Conservation (phyloP, 2,888 invertebrate species). For the Azorinus chamasolen region DNA sequence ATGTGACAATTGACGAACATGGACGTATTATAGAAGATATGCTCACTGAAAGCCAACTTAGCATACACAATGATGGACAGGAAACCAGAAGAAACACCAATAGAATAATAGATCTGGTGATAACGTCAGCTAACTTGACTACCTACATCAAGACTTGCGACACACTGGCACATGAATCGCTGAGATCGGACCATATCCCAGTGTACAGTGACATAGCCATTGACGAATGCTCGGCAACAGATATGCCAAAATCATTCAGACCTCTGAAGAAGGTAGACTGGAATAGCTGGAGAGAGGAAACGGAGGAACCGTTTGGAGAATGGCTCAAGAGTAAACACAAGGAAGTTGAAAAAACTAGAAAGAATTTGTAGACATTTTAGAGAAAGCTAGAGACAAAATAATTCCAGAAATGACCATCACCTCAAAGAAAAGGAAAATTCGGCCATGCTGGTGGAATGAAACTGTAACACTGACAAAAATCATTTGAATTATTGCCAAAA, state of each 20-base stretch:
- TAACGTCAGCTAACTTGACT: not conserved
- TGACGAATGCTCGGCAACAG: not conserved
- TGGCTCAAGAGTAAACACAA: not conserved
- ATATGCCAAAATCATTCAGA: not conserved
- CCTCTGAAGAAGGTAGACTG: not conserved
- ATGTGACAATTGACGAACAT: constrained; percentile 6
- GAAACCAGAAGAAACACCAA: not conserved
- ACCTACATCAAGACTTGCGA: not conserved
- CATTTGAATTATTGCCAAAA: constrained; percentile 1
- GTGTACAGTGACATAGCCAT: not conserved
- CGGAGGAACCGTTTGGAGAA: not conserved
- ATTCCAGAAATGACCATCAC: not conserved
- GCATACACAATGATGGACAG: not conserved
- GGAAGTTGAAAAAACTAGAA: not conserved
- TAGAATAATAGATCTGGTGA: not conserved
- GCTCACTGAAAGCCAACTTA: constrained; percentile 5
- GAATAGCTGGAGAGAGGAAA: constrained; percentile 5
- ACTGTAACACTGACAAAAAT: not conserved
- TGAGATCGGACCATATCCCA: constrained; percentile 6
- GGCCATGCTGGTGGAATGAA: constrained; percentile 2
- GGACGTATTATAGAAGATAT: constrained; percentile 24
- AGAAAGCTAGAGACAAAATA: not conserved
- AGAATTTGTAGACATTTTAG: not conserved
- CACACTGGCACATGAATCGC: not conserved
- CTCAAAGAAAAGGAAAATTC: not conserved